Conservation (phyloP, 2,888 invertebrate genomes). For the Mellilla xanthometata region DNA sequence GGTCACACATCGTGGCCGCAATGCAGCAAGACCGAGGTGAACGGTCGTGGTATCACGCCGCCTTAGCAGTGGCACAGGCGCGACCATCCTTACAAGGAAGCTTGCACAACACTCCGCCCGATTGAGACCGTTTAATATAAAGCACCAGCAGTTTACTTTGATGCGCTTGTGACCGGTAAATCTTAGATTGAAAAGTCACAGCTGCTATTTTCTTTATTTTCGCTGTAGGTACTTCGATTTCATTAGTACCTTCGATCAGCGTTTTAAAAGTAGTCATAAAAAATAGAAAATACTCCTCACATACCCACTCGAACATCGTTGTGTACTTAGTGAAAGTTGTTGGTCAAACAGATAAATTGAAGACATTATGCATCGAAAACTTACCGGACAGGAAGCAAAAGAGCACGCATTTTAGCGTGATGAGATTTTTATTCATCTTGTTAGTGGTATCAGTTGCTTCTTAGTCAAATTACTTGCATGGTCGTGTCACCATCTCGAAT, state of each 20-base stretch:
- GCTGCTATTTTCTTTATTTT: no score
- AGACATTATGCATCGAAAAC: conserved; percentile 23
- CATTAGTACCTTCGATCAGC: no score
- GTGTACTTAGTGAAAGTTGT: no score
- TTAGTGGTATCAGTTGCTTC: conserved; percentile 10
- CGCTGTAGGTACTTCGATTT: no score
- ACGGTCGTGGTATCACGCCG: conserved; percentile 62
- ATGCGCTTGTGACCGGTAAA: background rate
- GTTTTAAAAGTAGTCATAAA: no score
- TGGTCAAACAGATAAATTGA: no score
- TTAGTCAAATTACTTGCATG: conserved; percentile 20
- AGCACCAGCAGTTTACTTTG: background rate
- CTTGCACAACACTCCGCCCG: conserved; percentile 49
- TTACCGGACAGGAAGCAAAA: conserved; percentile 92
- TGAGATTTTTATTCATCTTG: conserved; percentile 86
- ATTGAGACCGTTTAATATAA: conserved; percentile 1
- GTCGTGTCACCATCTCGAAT: conserved; percentile 26
- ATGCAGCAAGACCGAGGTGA: conserved; percentile 59
- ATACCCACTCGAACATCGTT: no score
- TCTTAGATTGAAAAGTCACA: no score
- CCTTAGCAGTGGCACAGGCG: conserved; percentile 31
- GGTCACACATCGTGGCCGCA: conserved; percentile 37
- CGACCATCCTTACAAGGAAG: conserved; percentile 64
- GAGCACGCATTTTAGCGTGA: conserved; percentile 90
- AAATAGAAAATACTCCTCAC: no score